These are phyloP conservation scores for Urosaurus nigricauda DNA, from an alignment of 2,797 vertebrate species.

Conservation along the genomic window DNA sequence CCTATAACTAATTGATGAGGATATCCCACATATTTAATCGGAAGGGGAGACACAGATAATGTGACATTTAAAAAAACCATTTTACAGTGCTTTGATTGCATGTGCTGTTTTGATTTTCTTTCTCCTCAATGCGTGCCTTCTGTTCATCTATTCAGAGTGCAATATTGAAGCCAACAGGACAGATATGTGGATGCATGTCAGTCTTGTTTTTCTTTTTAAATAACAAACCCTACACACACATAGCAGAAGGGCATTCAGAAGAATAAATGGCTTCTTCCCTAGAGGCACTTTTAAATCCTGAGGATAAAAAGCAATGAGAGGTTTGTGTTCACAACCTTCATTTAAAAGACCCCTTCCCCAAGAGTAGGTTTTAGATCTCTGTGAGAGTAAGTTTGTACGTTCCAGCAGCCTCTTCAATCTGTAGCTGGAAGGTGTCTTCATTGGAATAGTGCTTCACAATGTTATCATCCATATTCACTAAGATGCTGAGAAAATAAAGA, in stretches of 20 bases:
- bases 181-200: slow-evolving; percentile 35
- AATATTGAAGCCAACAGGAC: slow-evolving; percentile 50
- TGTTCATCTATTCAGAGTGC: slow-evolving; percentile 64
- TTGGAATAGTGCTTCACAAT: slow-evolving; percentile 99
- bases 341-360: slow-evolving; percentile 41
- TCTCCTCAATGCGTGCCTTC: slow-evolving; percentile 35
- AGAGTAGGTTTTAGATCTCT: slow-evolving; percentile 86
- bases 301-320: slow-evolving; percentile 42
- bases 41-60: slow-evolving; percentile 47
- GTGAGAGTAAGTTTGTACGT: slow-evolving; percentile 96
- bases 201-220: not conserved
- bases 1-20: slow-evolving; percentile 50
- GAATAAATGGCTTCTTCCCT: slow-evolving; percentile 51
- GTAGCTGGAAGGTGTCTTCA: slow-evolving; percentile 98
- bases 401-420: slow-evolving; percentile 91
- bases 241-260: slow-evolving; percentile 24
- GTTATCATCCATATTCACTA: slow-evolving; percentile 99
- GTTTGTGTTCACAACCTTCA: slow-evolving; percentile 58
- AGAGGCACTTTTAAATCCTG: slow-evolving; percentile 51
- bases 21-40: slow-evolving; percentile 51
- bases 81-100: slow-evolving; percentile 48
- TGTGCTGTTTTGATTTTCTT: slow-evolving; percentile 58
- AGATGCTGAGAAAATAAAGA: slow-evolving; percentile 82
- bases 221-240: slow-evolving; percentile 10
- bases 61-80: slow-evolving; percentile 58